These are phyloP conservation scores for Stegodyphus mimosarum DNA, from an alignment of 1,140 invertebrate species.

Conservation along the genomic window DNA sequence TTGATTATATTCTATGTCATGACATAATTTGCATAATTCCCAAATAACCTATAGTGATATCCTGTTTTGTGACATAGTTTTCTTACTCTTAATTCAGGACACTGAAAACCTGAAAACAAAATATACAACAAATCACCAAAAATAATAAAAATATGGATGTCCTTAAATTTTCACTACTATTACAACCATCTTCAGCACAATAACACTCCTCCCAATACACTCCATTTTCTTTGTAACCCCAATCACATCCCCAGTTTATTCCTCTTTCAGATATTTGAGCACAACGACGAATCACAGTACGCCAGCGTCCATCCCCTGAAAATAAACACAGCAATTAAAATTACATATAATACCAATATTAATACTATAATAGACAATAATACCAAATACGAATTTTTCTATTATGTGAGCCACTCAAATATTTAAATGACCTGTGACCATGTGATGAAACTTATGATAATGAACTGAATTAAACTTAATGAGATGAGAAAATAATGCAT, in stretches of 20 bases:
- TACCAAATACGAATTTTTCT: no score
- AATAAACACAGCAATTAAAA: neutral
- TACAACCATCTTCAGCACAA: slow-evolving; percentile 88
- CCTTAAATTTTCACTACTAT: slow-evolving; percentile 68
- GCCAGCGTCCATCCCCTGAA: slow-evolving; percentile 90
- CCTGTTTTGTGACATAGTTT: no score
- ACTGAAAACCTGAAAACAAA: neutral
- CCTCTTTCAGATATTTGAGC: slow-evolving; percentile 82
- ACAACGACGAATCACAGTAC: slow-evolving; percentile 89
- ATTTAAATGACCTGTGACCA: no score
- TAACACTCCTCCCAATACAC: slow-evolving; percentile 96
- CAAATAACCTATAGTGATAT: no score
- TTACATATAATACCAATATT: slow-evolving; percentile 75
- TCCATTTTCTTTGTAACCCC: slow-evolving; percentile 91
- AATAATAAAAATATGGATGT: neutral
- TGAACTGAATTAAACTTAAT: no score
- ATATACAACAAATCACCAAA: neutral
- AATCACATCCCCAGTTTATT: slow-evolving; percentile 88
- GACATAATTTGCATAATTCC: no score
- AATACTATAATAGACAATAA: no score
- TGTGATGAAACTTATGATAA: no score
- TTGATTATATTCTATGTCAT: no score
- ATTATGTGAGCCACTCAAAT: no score
- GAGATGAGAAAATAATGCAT: no score
- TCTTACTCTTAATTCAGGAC: neutral